Base-by-base conservation (phyloP, 2,888 invertebrate genomes). In the Zele albiditarsus region DNA sequence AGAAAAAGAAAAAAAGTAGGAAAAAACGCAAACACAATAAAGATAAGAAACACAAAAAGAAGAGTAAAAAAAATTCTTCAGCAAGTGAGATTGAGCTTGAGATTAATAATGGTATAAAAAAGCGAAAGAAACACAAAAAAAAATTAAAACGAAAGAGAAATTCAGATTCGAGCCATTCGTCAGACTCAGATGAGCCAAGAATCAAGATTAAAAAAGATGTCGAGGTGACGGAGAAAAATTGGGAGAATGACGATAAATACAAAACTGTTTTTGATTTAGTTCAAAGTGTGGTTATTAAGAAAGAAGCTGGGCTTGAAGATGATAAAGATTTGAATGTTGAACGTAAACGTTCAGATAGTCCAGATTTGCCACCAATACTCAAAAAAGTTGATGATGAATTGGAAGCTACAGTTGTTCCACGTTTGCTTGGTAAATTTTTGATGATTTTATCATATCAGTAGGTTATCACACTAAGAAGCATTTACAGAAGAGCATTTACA, bases 21-120 rank as follows among this genome's bases (percentile, higher is more conserved):
- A 92, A 93, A 79, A 93, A 93, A 86, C 88, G 90, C 71, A 90
- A 90, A 81, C 93, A 93, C 6, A 71, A 53, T 16, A 68, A 62
- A 27, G 42, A 46, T n/a, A 71, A 46, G 28, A 71, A 62, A 28
- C 60, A 71, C 31, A 58, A 68, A 20, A 63, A 63, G 8, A 63
- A 20, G 8, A 63, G 63, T 63, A 63, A 20, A 20, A 63, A n/a
- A 63, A 28, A 63, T 6, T 31, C 63, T 0, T 33, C 63, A 20
- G n/a, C 6, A 10, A 63, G 33, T n/a, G 63, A 63, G 6, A 63
- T 33, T 38, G 63, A 63, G 3, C 10, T 12, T 38, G 63, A 63
- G 5, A 8, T 33, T 38, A 20, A 33, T 63, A 38, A 20, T 20
- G n/a, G 60, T 23, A 31, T 53, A 27, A 89, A 86, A 49, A 88